phyloP scores from a whole-genome alignment of 2,888 invertebrate genomes.

The Lycaena phlaeas region DNA sequence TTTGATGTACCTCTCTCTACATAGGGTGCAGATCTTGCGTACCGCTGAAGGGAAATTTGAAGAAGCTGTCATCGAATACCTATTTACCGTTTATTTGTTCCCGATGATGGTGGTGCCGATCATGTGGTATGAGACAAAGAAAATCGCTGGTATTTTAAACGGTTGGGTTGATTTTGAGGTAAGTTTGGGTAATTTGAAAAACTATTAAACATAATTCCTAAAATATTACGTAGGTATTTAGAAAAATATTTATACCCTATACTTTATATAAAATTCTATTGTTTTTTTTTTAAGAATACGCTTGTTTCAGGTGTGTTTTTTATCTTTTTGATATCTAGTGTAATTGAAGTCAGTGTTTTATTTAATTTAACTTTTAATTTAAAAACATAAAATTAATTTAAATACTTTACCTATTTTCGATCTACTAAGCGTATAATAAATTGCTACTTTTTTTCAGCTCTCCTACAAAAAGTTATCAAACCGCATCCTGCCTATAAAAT shows the following conservation, averaged over 20 bases:
- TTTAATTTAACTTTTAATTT: no score
- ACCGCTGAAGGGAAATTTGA: conserved; percentile 79
- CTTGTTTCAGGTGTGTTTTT: no score
- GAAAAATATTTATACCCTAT: no score
- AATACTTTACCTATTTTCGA: no score
- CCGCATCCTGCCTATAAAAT: conserved; percentile 66
- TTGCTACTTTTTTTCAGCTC: conserved; percentile 60
- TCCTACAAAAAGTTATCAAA: conserved; percentile 75
- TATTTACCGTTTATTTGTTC: conserved; percentile 81
- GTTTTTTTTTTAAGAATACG: no score
- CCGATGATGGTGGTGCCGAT: conserved; percentile 77
- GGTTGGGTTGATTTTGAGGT: conserved; percentile 81
- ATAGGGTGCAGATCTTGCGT: conserved; percentile 74
- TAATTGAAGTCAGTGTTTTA: no score
- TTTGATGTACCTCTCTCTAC: conserved; percentile 74
- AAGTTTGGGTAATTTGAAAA: conserved; percentile 16
- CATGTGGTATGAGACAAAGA: conserved; percentile 78
- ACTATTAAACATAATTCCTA: background rate
- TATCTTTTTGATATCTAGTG: no score
- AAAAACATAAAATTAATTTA: no score
- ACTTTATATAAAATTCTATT: no score
- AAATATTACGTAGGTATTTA: no score
- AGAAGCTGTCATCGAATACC: conserved; percentile 82
- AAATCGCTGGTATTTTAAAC: conserved; percentile 74
- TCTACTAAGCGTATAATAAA: no score